These are phyloP conservation scores for Frieseomelitta varia DNA, from an alignment of 1,140 invertebrate genomes.

Conservation along the genomic window DNA sequence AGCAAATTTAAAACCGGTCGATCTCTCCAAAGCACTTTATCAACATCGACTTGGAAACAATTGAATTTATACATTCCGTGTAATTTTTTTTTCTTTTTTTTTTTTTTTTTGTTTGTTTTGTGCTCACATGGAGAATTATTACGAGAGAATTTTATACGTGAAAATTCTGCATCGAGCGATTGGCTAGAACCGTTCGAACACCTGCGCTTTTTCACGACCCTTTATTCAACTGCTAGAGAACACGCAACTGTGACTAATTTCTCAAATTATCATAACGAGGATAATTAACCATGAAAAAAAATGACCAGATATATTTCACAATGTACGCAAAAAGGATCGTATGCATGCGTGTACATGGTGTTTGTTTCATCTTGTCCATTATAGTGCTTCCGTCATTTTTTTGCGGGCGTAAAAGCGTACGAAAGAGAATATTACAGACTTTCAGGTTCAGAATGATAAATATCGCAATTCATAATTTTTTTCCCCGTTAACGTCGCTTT, in stretches of 20 bases:
- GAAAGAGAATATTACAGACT: too few species aligned
- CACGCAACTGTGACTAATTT: constrained; percentile 26
- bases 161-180: constrained; percentile 7
- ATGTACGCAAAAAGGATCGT: not conserved
- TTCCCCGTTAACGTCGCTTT: too few species aligned
- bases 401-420: too few species aligned
- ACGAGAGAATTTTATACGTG: not conserved
- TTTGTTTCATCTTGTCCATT: too few species aligned
- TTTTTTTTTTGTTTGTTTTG: not conserved
- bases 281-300: constrained; percentile 34
- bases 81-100: not conserved
- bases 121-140: not conserved
- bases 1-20: not conserved
- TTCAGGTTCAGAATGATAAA: too few species aligned
- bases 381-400: too few species aligned
- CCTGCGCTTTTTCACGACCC: constrained; percentile 38
- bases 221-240: constrained; percentile 3
- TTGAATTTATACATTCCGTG: not conserved
- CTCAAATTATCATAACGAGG: constrained; percentile 28
- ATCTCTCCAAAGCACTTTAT: not conserved
- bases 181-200: not conserved
- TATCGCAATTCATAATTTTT: too few species aligned
- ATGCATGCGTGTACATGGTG: too few species aligned
- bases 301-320: constrained; percentile 31
- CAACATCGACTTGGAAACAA: not conserved